Base-by-base conservation (phyloP, 2,888 invertebrate species). In the Brachycybe producta region DNA sequence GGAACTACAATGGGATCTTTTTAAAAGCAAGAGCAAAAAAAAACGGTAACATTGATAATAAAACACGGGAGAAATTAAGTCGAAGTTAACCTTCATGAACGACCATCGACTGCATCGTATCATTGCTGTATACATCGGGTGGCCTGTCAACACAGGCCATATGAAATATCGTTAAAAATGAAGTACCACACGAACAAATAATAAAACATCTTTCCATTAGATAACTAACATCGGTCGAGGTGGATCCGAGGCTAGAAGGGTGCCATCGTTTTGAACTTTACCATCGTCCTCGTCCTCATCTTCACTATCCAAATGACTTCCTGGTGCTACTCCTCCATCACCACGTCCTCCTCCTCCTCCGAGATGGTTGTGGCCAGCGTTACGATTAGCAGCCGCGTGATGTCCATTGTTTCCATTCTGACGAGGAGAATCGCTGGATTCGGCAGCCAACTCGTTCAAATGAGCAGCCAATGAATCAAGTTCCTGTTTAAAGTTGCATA, bases 401-500 rank as follows among this genome's bases (percentile, higher is more conserved):
- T 36, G 15, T 11, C 35, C 41, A 28, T 50, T 39, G 24, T 35
- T 51, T 15, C 50, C 53, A 36, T 53, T 52, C 24, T 51, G 50
- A 17, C 49, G 47, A 15, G 35, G 49, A 13, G 43, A 36, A 17
- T 32, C 42, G 8, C 42, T 47, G 5, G 51, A 43, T 43, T 75
- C 76, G 63, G 82, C 81, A 61, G 86, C 91, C 66, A 95, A 76
- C 73, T 92, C 87, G 72, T 87, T 92, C 66, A 95, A 77, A 71
- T 97, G 92, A 64, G 88, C 90, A 57, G 94, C 95, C 68, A 97
- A 73, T 67, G 84, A 84, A 73, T 97, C 95, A 75, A 97, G 78
- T 73, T 95, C 94, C 90, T 94, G 73, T n/a, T n/a, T n/a, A n/a
- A n/a, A n/a, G n/a, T n/a, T n/a, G n/a, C 51, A 70, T 80, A 57